These are phyloP conservation scores for Psephotus haematonotus DNA, from an alignment of 2,113 vertebrate genomes.

Conservation along the genomic window DNA sequence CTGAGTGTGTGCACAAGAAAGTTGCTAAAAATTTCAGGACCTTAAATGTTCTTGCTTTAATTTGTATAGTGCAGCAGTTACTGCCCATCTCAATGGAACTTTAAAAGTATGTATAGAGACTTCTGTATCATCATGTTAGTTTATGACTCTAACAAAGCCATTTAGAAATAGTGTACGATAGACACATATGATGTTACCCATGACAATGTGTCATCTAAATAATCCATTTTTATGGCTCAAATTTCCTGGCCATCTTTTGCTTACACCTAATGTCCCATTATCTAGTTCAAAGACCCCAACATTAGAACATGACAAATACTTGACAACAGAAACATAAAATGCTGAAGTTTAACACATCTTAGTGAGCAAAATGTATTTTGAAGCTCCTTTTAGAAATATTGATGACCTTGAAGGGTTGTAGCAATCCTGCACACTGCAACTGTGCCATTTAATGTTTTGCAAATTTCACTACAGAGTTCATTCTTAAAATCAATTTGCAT, in stretches of 20 bases:
- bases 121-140: not conserved
- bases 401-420: not conserved
- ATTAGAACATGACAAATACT: not conserved
- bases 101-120: not conserved
- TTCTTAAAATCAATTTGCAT: conserved; percentile 13
- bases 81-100: not conserved
- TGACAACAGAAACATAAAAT: not conserved
- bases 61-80: not conserved
- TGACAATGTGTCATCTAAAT: not conserved
- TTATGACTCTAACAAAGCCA: not conserved
- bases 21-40: not conserved
- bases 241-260: not conserved
- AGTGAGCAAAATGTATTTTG: not conserved
- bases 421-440: not conserved
- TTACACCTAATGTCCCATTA: not conserved
- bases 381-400: not conserved
- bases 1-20: not conserved
- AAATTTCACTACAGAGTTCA: not conserved
- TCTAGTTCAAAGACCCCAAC: not conserved
- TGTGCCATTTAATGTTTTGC: not conserved
- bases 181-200: not conserved
- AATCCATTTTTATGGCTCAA: not conserved
- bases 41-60: not conserved
- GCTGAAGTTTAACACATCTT: not conserved
- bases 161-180: not conserved